A percentile compares a stretch with the other conserved stretches of the same genome.
Evolutionary conservation across 1,140 invertebrate species (phyloP).

Genomic region (Himalopsyche phryganea): DNA sequence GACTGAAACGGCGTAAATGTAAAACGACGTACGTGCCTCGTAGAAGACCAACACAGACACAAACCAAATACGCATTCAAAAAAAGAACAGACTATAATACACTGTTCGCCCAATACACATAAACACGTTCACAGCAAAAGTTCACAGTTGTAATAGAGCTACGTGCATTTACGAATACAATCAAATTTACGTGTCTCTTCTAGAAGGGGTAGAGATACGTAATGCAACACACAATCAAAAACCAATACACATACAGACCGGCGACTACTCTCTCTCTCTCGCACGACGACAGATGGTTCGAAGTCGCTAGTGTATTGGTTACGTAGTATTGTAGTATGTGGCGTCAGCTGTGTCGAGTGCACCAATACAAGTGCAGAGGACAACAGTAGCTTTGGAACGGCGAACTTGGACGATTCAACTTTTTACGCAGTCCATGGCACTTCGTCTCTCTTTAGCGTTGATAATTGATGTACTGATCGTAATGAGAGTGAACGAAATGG

Average conservation of each 20-base stretch:
- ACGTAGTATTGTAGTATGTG: not conserved
- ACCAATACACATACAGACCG: not conserved
- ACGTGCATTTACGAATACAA: conserved; percentile 3
- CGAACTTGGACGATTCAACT: conserved; percentile 23
- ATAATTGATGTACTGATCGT: too few species aligned
- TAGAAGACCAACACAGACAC: not conserved
- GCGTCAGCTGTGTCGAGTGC: conserved; percentile 15
- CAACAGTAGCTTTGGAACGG: conserved; percentile 19
- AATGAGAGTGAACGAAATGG: too few species aligned
- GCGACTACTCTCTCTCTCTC: conserved; percentile 9
- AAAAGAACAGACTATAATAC: too few species aligned
- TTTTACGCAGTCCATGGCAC: conserved; percentile 19
- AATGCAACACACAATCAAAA: too few species aligned
- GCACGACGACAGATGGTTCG: conserved; percentile 13
- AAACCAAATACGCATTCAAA: too few species aligned
- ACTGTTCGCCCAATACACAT: not conserved
- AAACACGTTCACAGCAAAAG: not conserved
- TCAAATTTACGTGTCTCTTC: not conserved
- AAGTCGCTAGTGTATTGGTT: not conserved
- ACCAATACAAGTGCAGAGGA: not conserved
- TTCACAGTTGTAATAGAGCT: conserved; percentile 2
- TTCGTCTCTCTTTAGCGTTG: too few species aligned
- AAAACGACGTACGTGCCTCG: conserved; percentile 8
- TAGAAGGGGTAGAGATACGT: too few species aligned
- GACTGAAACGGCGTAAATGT: conserved; percentile 1